These are phyloP conservation scores for Melinaea marsaeus DNA, from an alignment of 2,888 invertebrate genomes.

Conservation along the genomic window DNA sequence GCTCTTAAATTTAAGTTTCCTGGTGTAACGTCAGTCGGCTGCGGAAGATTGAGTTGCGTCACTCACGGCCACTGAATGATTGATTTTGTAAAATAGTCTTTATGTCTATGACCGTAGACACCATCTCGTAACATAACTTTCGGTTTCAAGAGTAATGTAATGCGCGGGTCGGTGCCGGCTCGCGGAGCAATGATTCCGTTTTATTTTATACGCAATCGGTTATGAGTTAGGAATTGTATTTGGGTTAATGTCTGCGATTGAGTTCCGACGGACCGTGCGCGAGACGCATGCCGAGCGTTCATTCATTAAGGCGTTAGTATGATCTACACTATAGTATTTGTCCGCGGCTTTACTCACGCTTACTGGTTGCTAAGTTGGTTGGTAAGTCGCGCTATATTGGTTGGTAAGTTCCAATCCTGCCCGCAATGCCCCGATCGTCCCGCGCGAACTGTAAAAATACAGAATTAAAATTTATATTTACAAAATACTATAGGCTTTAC, in stretches of 20 bases:
- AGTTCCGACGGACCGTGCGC: conserved; percentile 37
- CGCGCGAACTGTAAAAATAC: too few species aligned
- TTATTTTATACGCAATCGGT: conserved; percentile 58
- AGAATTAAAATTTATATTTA: too few species aligned
- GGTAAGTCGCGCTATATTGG: too few species aligned
- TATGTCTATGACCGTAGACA: conserved; percentile 22
- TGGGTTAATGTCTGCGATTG: conserved; percentile 68
- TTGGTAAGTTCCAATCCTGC: too few species aligned
- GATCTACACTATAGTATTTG: neutral
- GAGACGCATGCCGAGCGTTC: conserved; percentile 17
- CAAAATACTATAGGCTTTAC: too few species aligned
- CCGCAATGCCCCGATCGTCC: too few species aligned
- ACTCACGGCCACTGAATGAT: conserved; percentile 21
- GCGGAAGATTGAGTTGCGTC: conserved; percentile 26
- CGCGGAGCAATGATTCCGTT: conserved; percentile 60
- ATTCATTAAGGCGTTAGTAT: conserved; percentile 12
- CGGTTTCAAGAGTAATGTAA: conserved; percentile 60
- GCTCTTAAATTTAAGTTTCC: conserved; percentile 6
- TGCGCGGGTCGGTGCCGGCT: conserved; percentile 42
- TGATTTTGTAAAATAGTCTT: conserved; percentile 24
- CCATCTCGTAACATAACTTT: conserved; percentile 38
- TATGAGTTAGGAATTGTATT: conserved; percentile 59
- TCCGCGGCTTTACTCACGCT: too few species aligned
- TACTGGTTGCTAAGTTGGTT: too few species aligned
- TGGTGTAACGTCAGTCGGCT: conserved; percentile 24